Evolutionary conservation across 1,140 invertebrate genomes (phyloP).

Genomic region (Drosophila nannoptera): DNA sequence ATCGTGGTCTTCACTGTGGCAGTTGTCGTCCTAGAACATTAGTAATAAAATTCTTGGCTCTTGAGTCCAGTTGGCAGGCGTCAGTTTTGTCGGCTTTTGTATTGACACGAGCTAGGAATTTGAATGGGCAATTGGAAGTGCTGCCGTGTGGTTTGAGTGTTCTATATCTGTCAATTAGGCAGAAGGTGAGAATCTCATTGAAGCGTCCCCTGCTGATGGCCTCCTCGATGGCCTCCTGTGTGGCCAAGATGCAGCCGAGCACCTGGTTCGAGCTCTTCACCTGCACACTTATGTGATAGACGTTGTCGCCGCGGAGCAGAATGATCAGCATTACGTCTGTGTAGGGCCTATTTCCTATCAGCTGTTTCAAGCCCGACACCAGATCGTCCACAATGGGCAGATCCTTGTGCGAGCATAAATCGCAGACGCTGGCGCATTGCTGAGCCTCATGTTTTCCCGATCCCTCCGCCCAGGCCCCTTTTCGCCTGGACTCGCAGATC

Average conservation of each 20-base stretch:
- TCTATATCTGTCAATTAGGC: conserved; percentile 40
- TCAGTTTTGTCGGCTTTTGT: neutral
- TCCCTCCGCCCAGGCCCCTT: too few species aligned
- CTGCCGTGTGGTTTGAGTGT: conserved; percentile 22
- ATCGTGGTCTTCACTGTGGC: too few species aligned
- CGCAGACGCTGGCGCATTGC: conserved; percentile 26
- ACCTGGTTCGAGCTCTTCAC: conserved; percentile 23
- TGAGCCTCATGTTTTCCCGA: neutral
- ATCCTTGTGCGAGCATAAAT: conserved; percentile 19
- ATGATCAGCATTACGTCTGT: conserved; percentile 43
- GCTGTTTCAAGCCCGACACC: neutral
- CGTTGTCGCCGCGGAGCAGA: conserved; percentile 37
- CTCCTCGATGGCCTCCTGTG: conserved; percentile 43
- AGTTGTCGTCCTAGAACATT: conserved; percentile 34
- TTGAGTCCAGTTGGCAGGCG: neutral
- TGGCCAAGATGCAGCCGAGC: conserved; percentile 55
- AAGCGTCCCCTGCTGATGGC: conserved; percentile 49
- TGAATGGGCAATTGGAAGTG: conserved; percentile 33
- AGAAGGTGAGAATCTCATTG: conserved; percentile 56
- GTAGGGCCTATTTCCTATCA: conserved; percentile 18
- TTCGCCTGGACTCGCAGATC: too few species aligned
- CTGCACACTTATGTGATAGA: conserved; percentile 61
- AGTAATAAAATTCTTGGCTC: conserved; percentile 26
- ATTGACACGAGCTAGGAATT: conserved; percentile 11
- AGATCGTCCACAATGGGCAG: conserved; percentile 26